Evolutionary conservation across 2,888 invertebrate genomes (phyloP).

Genomic region (Tanytarsus gracilentus): DNA sequence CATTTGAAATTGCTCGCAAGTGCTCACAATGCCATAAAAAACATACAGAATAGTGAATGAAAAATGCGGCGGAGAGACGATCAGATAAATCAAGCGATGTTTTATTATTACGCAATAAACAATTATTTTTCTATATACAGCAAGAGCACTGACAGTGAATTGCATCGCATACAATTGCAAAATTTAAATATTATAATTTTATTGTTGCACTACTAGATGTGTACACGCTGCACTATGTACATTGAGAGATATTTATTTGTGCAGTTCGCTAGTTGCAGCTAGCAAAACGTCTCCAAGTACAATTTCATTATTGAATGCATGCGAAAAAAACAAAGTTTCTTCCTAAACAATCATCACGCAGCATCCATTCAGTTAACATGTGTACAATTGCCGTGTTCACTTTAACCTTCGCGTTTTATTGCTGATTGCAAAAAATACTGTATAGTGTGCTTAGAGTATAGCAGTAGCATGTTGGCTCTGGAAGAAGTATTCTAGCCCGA

Average conservation of each 20-base stretch:
- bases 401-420: neutral
- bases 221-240: neutral
- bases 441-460: neutral
- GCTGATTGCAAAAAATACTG: neutral
- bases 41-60: conserved; percentile 20
- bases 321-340: no score
- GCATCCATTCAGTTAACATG: conserved; percentile 4
- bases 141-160: neutral
- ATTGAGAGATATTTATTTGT: neutral
- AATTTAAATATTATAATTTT: neutral
- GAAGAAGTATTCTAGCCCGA: neutral
- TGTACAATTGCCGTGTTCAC: neutral
- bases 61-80: conserved; percentile 20
- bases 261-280: no score
- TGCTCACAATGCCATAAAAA: conserved; percentile 23
- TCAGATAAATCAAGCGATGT: conserved; percentile 28
- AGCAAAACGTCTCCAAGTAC: neutral
- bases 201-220: neutral
- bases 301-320: neutral
- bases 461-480: no score
- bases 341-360: neutral
- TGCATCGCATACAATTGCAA: conserved; percentile 1
- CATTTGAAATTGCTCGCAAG: conserved; percentile 17
- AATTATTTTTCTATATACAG: conserved; percentile 11
- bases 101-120: conserved; percentile 28